A percentile compares a stretch with the other conserved stretches of the same genome.
Conservation (phyloP, 2,113 vertebrate species). For the Drymodes brunneopygia region DNA sequence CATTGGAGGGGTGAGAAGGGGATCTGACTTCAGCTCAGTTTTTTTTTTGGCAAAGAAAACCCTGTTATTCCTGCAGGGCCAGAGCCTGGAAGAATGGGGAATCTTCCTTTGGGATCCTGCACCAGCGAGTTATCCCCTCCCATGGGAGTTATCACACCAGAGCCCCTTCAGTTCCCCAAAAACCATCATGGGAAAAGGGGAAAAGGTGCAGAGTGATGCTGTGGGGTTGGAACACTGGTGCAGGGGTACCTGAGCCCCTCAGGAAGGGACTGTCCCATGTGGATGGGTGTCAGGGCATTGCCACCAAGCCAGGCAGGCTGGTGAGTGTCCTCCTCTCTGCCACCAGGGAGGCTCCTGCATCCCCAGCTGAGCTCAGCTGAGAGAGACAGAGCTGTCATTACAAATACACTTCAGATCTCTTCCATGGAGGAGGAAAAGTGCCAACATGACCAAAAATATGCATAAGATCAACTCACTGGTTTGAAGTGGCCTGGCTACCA, state of each 20-base stretch:
- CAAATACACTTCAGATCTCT: not conserved
- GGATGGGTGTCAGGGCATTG: fast-evolving
- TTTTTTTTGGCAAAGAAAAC: not conserved
- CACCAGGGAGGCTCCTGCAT: fast-evolving
- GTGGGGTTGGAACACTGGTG: not conserved
- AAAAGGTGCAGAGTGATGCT: not conserved
- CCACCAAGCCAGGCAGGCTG: not conserved
- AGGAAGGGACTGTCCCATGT: fast-evolving
- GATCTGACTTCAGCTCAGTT: not conserved
- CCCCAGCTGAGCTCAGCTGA: not conserved
- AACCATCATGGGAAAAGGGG: fast-evolving
- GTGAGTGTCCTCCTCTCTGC: not conserved
- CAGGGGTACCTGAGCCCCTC: not conserved
- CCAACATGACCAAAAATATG: not conserved
- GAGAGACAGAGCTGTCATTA: not conserved
- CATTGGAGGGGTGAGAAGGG: not conserved
- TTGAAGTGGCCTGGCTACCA: constrained; percentile 13
- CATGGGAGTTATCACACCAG: fast-evolving
- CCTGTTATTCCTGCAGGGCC: not conserved
- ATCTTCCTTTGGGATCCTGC: not conserved
- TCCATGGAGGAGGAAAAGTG: not conserved
- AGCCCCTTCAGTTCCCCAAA: not conserved
- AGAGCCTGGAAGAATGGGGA: not conserved
- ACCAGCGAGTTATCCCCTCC: fast-evolving
- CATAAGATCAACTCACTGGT: not conserved